Evolutionary conservation across 2,113 vertebrate species (phyloP).

Genomic region (Chaetodon trifascialis): DNA sequence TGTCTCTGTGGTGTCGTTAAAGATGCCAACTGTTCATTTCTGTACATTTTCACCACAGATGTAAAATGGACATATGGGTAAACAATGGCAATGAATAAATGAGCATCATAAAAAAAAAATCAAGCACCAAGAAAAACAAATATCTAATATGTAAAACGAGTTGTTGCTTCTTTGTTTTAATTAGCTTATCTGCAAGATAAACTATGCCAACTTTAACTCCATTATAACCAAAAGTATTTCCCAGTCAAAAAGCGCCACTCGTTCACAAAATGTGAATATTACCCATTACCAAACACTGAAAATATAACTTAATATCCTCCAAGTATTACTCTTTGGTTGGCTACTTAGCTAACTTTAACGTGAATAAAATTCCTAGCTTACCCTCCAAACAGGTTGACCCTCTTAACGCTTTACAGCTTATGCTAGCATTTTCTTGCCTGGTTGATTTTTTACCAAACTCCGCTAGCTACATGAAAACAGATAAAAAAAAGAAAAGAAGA

Average conservation of each 20-base stretch:
- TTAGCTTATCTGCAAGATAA: too few species aligned
- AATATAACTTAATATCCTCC: neutral
- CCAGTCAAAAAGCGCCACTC: neutral
- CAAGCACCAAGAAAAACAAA: neutral
- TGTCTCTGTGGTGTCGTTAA: neutral
- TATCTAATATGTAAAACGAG: neutral
- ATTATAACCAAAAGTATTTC: neutral
- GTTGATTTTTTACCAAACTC: neutral
- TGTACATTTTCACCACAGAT: neutral
- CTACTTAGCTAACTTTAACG: neutral
- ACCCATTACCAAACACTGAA: too few species aligned
- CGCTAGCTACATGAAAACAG: too few species aligned
- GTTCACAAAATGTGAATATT: neutral
- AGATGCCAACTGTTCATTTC: neutral
- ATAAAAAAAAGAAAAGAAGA: neutral
- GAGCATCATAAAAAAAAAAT: neutral
- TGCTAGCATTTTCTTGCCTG: neutral
- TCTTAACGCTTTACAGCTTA: too few species aligned
- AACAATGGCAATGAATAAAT: neutral
- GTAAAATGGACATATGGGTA: neutral
- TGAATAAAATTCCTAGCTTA: too few species aligned
- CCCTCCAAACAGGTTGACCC: neutral
- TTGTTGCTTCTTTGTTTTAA: too few species aligned
- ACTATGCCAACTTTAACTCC: too few species aligned
- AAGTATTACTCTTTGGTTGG: neutral